Percentiles rank a stretch among this genome's conserved stretches.
Conservation (phyloP, 2,113 vertebrate genomes). For the Lepidothrix coronata region DNA sequence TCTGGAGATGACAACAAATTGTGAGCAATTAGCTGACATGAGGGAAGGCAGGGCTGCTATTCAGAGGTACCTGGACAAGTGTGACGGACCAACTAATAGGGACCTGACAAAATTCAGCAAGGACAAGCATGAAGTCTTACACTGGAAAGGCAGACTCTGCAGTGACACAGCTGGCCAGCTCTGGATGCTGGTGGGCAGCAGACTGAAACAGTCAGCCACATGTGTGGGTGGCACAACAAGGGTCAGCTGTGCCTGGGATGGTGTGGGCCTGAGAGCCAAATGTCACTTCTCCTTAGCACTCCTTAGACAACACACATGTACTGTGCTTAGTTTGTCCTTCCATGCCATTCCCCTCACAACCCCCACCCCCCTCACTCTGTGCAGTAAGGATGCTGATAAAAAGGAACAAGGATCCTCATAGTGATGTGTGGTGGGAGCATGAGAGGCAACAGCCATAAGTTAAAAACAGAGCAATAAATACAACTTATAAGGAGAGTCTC, state of each 20-base stretch:
- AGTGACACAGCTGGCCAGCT: neutral
- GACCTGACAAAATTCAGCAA: neutral
- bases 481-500: neutral
- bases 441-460: neutral
- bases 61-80: neutral
- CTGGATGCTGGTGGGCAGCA: neutral
- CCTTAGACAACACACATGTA: neutral
- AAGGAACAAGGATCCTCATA: too few species aligned
- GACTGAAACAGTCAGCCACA: accelerated
- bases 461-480: neutral
- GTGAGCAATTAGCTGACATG: neutral
- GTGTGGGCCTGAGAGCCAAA: neutral
- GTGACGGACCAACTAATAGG: neutral
- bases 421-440: neutral
- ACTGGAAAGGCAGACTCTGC: neutral
- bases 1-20: neutral
- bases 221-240: neutral
- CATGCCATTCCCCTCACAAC: neutral
- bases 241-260: neutral
- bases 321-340: neutral
- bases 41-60: neutral
- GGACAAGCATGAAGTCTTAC: neutral
- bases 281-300: neutral
- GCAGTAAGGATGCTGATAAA: neutral
- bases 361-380: neutral